Base-by-base conservation (phyloP, 1,140 invertebrate genomes). In the Atta cephalotes region DNA sequence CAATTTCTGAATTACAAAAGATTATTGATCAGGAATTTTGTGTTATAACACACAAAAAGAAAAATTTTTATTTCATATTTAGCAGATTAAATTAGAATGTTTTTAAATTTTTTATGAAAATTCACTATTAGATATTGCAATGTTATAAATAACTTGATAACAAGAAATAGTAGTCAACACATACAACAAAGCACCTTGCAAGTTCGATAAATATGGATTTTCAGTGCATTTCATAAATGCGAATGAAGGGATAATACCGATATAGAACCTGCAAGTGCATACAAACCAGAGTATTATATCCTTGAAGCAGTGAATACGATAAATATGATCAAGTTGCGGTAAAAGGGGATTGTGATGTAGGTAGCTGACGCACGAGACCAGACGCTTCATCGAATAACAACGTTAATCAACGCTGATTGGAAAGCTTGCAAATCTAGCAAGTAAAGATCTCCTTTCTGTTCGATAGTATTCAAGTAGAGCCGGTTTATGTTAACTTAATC, bases 371-470 rank as follows among this genome's bases (percentile, higher is more conserved):
- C 28, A 70, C 21, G 21, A 63, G 80, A n/a, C 62, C 35, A 58
- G 49, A 72, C 63, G 39, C 51, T 21, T 70, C 63, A 58, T 21
- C 28, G 56, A 70, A 16, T n/a, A 76, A 86, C 80, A 58, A 82
- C 84, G 78, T 90, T 89, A 86, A 89, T 89, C 88, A 89, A 78
- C 82, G 68, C 45, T 7, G 16, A 25, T 62, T 45, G 62, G 31
- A 70, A 70, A 65, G 16, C 56, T 70, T 56, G 35, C 71, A 53
- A 45, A 86, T 21, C 28, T 63, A 62, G 58, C 53, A 74, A 74
- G 66, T 81, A 72, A 31, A 56, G 56, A 76, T 84, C 39, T 84
- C 68, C 70, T 84, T 6, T 39, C 18, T 62, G 39, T 70, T 25
- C 0, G 71, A 89, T 87, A 56, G 76, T 35, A 16, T 39, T 10